Base-by-base conservation (phyloP, 2,797 vertebrate genomes). In the Hippopotamyrus pictus region DNA sequence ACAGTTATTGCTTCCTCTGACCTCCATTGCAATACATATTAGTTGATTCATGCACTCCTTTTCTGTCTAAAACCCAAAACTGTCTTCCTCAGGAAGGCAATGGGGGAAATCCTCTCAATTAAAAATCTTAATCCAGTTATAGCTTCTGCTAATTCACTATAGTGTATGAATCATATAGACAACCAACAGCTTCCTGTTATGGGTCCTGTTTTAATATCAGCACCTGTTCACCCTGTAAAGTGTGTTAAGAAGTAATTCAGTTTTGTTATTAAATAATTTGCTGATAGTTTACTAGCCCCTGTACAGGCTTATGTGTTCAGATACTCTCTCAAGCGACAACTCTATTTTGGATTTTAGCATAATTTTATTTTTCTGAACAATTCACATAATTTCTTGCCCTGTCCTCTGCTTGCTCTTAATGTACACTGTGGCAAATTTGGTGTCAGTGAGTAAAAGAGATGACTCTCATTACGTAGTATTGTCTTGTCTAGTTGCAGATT, bases 371-470 rank as follows among this genome's bases (percentile, higher is more conserved):
- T 69, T 33, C 65, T 14, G 29, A 69, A 69, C 65, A 69, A 89
- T 92, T 92, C 73, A 84, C 92, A 92, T 90, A 85, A 92, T 93
- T 93, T 93, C 92, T 91, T 91, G 88, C 29, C 83, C 57, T 84
- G 62, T 90, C 90, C 89, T 17, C 86, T 91, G 89, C 82, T 91
- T 94, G 93, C 93, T 93, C 92, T 93, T 92, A 91, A 93, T 93
- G 94, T 94, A 94, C 92, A 89, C 92, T 92, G 90, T 46, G 57
- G 41, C 59, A 65, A 3, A 44, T 48, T 44, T 65, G 8, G 59
- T 65, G 59, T 65, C 22, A 11, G n/a, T n/a, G 48, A 17, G 62
- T 69, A 69, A 69, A 69, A 29, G 0, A 5, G 25, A 8, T 69
- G 22, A 33, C 5, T 50, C n/a, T 46, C 79, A 22, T 84, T 50